Conservation (phyloP, 2,888 invertebrate genomes). For the Drosophila multiciliata region DNA sequence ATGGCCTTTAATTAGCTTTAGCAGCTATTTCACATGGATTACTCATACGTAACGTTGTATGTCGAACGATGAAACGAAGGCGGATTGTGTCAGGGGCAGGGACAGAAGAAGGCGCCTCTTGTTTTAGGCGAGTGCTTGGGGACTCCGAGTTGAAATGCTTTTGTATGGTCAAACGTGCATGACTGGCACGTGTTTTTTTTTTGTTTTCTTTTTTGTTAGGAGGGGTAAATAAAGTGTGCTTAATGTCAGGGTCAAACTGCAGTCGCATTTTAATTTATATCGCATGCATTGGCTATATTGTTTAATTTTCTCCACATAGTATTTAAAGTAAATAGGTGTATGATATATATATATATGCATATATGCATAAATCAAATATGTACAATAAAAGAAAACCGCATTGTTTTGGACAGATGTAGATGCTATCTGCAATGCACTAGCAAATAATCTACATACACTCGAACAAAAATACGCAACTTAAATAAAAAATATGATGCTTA, state of each 20-base stretch:
- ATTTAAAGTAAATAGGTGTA: not conserved
- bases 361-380: conserved; percentile 63
- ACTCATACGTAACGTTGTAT: conserved; percentile 67
- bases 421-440: conserved; percentile 31
- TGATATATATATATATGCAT: conserved; percentile 19
- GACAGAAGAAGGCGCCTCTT: conserved; percentile 36
- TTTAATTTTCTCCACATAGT: conserved; percentile 39
- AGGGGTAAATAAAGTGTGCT: conserved; percentile 31
- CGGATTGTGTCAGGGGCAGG: not conserved
- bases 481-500: not conserved
- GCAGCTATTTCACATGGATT: conserved; percentile 50
- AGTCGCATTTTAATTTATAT: conserved; percentile 28
- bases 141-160: conserved; percentile 10
- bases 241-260: conserved; percentile 74
- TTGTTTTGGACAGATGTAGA: conserved; percentile 26
- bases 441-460: conserved; percentile 28
- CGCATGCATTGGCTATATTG: conserved; percentile 52
- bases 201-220: not conserved
- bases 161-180: conserved; percentile 70
- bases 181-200: conserved; percentile 51
- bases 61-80: conserved; percentile 7
- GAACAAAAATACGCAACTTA: not conserved
- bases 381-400: conserved; percentile 26
- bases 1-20: conserved; percentile 74
- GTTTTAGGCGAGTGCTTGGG: conserved; percentile 41